Base-by-base conservation (phyloP, 2,888 invertebrate genomes). In the Noctua janthina region DNA sequence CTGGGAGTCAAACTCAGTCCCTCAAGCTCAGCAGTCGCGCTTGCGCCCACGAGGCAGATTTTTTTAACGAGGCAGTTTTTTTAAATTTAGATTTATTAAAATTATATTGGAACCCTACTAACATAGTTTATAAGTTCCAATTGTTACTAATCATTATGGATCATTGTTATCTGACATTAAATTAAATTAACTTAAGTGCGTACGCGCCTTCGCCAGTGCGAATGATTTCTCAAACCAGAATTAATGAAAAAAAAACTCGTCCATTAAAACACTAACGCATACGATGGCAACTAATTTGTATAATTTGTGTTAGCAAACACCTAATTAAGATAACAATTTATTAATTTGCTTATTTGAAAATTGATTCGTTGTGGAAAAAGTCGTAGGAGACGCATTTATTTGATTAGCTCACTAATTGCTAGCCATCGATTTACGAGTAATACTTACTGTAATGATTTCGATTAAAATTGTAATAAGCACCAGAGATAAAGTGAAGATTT, bases 241-340 rank as follows among this genome's bases (percentile, higher is more conserved):
- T 46, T 70, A 35, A 4, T 49, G 6, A 11, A 54, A 11, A 54
- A 62, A 59, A 62, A 62, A 29, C 29, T 23, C 29, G 15, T 11
- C 20, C 17, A 70, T 46, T 35, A 29, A 46, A 74, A 74, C 43
- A 54, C 23, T 54, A 71, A 39, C n/a, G 10, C 23, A 1, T 35
- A 11, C 29, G 46, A 23, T 17, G 71, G 23, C 17, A 17, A 49
- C 46, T 23, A 71, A 64, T 64, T 64, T 35, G 35, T 49, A 71
- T 23, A 71, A 64, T 64, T 64, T 35, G 35, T 72, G 49, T 35
- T 70, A 49, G 23, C 46, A 35, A 17, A 15, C 70, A 35, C 35
- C 23, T 74, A 46, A 70, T 74, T 74, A 70, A 35, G 74, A 74
- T 74, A 74, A 70, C 74, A 46, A 23, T 46, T 46, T 69, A 62